These are phyloP conservation scores for Nowickia ferox DNA, from an alignment of 2,888 invertebrate species.

Conservation along the genomic window DNA sequence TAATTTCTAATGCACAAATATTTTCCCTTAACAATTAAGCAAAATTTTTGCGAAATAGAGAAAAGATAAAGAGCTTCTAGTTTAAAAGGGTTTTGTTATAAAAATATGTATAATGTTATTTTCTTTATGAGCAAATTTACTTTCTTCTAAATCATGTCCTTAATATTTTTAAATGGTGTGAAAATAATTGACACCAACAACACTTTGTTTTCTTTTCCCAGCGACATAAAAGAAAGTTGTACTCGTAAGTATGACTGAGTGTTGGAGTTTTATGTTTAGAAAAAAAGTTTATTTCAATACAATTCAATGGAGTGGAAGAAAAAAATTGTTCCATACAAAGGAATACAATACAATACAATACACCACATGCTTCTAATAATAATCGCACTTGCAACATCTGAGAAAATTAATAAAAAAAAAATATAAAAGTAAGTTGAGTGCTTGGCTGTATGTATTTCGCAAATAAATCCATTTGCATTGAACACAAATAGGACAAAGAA, in stretches of 20 bases:
- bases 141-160: background rate
- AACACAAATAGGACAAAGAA: constrained; percentile 29
- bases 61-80: background rate
- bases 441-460: background rate
- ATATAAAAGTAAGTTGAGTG: constrained; percentile 12
- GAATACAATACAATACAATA: constrained; percentile 42
- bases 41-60: background rate
- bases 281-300: constrained; percentile 61
- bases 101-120: constrained; percentile 13
- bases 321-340: constrained; percentile 50
- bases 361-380: constrained; percentile 47
- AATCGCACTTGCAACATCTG: background rate
- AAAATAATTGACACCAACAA: constrained; percentile 70
- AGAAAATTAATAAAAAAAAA: background rate
- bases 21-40: background rate
- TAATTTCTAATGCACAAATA: background rate
- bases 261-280: constrained; percentile 29
- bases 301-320: constrained; percentile 68
- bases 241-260: background rate
- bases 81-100: constrained; percentile 24
- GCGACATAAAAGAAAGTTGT: background rate
- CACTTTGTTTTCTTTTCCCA: background rate
- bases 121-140: constrained; percentile 19
- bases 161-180: constrained; percentile 62
- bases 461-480: constrained; percentile 63